Conservation (phyloP, 2,113 vertebrate genomes). For the Rhynchopsitta pachyrhyncha region DNA sequence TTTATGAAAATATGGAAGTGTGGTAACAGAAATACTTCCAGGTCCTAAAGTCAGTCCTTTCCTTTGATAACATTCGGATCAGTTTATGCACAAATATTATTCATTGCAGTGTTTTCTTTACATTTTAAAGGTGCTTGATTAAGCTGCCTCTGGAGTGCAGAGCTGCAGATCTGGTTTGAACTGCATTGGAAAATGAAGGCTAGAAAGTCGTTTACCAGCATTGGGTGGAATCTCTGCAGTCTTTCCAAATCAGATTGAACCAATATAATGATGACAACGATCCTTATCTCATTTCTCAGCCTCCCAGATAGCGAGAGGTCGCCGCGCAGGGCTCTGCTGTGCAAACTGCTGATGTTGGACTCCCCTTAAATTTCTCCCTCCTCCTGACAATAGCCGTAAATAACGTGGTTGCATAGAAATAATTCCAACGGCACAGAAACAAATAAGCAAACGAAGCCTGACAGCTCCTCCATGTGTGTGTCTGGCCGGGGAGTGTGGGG, state of each 20-base stretch:
- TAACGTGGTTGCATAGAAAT: background rate
- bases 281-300: background rate
- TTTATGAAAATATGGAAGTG: background rate
- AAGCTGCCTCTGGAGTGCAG: background rate
- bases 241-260: background rate
- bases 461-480: background rate
- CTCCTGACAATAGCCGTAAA: constrained; percentile 39
- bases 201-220: background rate
- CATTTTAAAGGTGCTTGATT: background rate
- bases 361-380: background rate
- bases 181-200: background rate
- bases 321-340: background rate
- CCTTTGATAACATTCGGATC: background rate
- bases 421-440: background rate
- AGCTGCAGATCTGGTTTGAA: background rate
- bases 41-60: background rate
- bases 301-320: background rate
- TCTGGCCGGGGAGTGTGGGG: background rate
- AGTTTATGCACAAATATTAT: background rate
- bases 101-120: background rate
- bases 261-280: accelerated
- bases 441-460: constrained; percentile 41
- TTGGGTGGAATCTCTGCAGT: background rate
- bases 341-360: background rate
- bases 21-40: background rate